Evolutionary conservation across 2,888 invertebrate species (phyloP).

Genomic region (Cantharis flavilabris): DNA sequence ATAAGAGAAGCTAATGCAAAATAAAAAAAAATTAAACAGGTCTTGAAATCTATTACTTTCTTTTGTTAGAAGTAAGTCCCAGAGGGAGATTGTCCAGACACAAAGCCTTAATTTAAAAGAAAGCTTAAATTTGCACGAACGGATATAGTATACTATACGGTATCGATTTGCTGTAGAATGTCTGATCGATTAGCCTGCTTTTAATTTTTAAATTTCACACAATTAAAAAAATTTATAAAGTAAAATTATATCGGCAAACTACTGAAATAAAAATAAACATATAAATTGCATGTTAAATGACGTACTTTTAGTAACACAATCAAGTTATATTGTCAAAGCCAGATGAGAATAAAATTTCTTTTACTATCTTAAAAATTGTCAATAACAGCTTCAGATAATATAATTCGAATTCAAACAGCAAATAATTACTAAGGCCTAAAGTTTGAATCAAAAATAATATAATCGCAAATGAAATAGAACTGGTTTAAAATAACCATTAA

Average conservation of each 20-base stretch:
- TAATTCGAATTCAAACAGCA: not conserved
- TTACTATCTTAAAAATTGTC: not conserved
- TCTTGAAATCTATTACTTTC: not conserved
- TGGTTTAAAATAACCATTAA: not conserved
- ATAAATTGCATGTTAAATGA: not conserved
- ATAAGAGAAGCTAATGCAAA: no score
- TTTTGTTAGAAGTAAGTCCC: not conserved
- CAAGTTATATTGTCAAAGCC: not conserved
- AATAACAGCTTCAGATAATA: not conserved
- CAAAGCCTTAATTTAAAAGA: not conserved
- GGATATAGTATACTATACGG: not conserved
- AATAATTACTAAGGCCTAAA: not conserved
- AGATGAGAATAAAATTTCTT: not conserved
- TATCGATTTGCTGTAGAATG: not conserved
- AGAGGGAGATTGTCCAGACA: not conserved
- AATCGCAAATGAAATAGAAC: not conserved
- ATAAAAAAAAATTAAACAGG: no score
- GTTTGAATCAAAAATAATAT: not conserved
- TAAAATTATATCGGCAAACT: not conserved
- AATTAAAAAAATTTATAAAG: not conserved
- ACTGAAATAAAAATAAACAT: not conserved
- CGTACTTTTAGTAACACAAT: not conserved
- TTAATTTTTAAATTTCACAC: not conserved
- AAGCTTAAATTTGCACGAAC: not conserved
- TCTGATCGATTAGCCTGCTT: not conserved